phyloP scores from a whole-genome alignment of 2,888 invertebrate species.

The Cerceris ruficornis region DNA sequence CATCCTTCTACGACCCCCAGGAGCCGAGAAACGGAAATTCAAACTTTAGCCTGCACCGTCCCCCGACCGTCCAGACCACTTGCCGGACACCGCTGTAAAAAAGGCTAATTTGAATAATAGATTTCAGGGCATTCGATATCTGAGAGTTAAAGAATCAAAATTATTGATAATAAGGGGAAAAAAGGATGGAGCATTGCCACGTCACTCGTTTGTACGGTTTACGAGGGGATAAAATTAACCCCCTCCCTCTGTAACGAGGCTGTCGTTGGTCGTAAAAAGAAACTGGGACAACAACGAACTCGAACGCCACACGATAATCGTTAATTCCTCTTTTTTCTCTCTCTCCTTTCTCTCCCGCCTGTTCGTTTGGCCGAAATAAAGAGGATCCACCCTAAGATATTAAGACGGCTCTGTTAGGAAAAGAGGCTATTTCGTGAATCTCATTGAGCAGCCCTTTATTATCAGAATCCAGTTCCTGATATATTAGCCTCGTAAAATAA shows the following conservation, averaged over 20 bases:
- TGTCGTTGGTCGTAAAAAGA: constrained; percentile 46
- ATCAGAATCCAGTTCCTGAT: constrained; percentile 8
- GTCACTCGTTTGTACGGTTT: constrained; percentile 32
- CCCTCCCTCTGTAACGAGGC: constrained; percentile 4
- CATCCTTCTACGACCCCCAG: too few species aligned
- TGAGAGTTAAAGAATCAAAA: background rate
- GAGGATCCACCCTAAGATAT: background rate
- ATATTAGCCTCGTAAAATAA: constrained; percentile 13
- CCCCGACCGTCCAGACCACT: too few species aligned
- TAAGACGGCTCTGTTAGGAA: background rate
- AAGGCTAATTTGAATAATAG: too few species aligned
- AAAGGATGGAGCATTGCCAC: background rate
- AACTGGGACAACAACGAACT: constrained; percentile 22
- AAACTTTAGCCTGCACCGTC: too few species aligned
- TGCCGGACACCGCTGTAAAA: too few species aligned
- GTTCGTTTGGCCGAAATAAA: background rate
- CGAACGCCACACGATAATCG: constrained; percentile 25
- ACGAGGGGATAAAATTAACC: constrained; percentile 45
- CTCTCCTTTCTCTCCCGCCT: constrained; percentile 2
- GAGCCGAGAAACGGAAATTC: too few species aligned
- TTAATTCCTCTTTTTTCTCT: constrained; percentile 20
- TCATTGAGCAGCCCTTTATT: constrained; percentile 9
- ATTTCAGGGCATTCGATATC: too few species aligned
- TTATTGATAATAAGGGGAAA: constrained; percentile 35
- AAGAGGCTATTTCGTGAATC: background rate